These are phyloP conservation scores for Lagocephalus sceleratus DNA, from an alignment of 2,797 vertebrate genomes.

Conservation along the genomic window DNA sequence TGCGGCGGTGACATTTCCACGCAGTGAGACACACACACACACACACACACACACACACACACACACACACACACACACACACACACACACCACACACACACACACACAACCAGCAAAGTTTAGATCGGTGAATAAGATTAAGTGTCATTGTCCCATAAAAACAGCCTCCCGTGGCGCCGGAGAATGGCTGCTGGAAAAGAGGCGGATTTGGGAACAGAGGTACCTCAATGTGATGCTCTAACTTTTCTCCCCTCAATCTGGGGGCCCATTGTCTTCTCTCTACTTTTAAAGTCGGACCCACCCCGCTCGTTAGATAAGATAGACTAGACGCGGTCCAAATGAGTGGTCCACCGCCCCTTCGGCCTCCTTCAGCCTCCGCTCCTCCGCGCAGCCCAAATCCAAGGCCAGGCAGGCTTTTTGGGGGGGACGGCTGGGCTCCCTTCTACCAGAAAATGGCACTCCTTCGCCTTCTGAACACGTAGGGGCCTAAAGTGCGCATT, in stretches of 20 bases:
- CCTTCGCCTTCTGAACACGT: constrained; percentile 60
- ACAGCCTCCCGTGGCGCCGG: constrained; percentile 82
- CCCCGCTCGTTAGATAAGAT: constrained; percentile 82
- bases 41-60: constrained; percentile 19
- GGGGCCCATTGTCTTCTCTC: constrained; percentile 76
- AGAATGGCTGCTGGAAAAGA: constrained; percentile 76
- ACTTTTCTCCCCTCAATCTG: constrained; percentile 81
- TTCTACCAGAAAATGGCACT: constrained; percentile 37
- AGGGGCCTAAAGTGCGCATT: constrained; percentile 68
- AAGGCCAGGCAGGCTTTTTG: constrained; percentile 45
- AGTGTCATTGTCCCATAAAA: constrained; percentile 89
- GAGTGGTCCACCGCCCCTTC: constrained; percentile 43
- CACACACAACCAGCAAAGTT: constrained; percentile 46
- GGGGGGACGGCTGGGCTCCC: constrained; percentile 19
- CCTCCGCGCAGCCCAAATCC: constrained; percentile 54
- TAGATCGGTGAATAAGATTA: constrained; percentile 82
- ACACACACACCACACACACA: constrained; percentile 27
- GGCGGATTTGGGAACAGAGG: constrained; percentile 79
- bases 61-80: constrained; percentile 24
- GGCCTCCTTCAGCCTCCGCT: background rate
- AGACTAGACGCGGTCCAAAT: constrained; percentile 65
- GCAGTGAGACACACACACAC: constrained; percentile 17
- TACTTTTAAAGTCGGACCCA: constrained; percentile 81
- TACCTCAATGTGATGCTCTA: constrained; percentile 78
- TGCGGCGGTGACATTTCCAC: constrained; percentile 35